These are phyloP conservation scores for Neodon shergylaensis DNA, from an alignment of 2,113 vertebrate genomes.

Conservation along the genomic window DNA sequence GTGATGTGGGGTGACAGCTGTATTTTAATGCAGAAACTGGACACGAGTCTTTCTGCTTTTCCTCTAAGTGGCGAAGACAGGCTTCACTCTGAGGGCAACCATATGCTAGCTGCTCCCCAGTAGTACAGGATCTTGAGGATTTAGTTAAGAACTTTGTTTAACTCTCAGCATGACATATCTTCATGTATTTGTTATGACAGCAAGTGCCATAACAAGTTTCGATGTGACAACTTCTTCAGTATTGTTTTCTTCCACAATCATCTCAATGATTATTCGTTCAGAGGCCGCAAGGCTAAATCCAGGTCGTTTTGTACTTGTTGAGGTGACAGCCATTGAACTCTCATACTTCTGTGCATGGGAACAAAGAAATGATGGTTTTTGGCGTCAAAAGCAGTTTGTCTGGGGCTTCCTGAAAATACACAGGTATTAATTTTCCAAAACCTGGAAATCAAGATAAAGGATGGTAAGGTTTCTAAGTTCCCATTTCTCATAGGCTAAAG, in stretches of 20 bases:
- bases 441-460: background rate
- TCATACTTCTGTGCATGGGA: background rate
- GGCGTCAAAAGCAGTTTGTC: background rate
- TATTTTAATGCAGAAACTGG: conserved; percentile 20
- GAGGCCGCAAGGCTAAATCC: background rate
- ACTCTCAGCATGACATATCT: background rate
- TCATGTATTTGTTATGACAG: background rate
- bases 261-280: background rate
- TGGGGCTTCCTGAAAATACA: background rate
- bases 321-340: background rate
- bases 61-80: conserved; percentile 9
- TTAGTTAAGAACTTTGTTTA: conserved; percentile 22
- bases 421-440: background rate
- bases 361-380: background rate
- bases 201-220: conserved; percentile 40
- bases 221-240: conserved; percentile 52
- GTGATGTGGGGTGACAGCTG: conserved; percentile 31
- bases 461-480: background rate
- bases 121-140: conserved; percentile 55
- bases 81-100: conserved; percentile 35
- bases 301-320: background rate
- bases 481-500: background rate
- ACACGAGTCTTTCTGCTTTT: conserved; percentile 12
- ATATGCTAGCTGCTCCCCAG: background rate
- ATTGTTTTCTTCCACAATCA: background rate